Percentiles rank a stretch among this genome's conserved stretches.
phyloP scores from a whole-genome alignment of 2,888 invertebrate species.

The Diaprepes abbreviatus region DNA sequence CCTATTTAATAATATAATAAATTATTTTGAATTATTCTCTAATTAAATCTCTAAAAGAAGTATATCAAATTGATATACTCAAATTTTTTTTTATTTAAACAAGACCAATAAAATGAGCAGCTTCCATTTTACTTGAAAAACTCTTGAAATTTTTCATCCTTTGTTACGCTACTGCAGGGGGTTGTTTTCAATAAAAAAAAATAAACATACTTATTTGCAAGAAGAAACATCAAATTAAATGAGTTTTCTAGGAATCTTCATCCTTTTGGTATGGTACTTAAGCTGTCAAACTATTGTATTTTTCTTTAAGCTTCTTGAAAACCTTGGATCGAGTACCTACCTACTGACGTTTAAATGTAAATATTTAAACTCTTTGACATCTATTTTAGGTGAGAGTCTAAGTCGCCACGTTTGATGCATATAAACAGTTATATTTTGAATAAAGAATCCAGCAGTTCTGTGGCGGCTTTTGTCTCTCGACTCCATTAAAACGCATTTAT shows the following conservation, averaged over 20 bases:
- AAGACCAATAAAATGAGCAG: too few relatives aligned
- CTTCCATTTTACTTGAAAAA: too few relatives aligned
- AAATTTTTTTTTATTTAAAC: too few relatives aligned
- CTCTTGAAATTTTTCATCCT: too few relatives aligned
- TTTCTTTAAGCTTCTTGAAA: constrained; percentile 18
- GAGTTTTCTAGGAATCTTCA: constrained; percentile 24
- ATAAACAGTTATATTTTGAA: constrained; percentile 22
- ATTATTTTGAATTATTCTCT: too few relatives aligned
- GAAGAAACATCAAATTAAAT: constrained; percentile 1
- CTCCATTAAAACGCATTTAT: not conserved
- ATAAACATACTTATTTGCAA: not conserved
- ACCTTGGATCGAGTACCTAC: constrained; percentile 21
- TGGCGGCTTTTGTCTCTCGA: constrained; percentile 31
- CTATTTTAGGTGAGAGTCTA: constrained; percentile 1
- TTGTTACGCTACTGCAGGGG: not conserved
- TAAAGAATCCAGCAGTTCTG: constrained; percentile 13
- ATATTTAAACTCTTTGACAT: constrained; percentile 31
- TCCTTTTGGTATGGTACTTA: constrained; percentile 14
- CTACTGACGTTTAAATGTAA: constrained; percentile 30
- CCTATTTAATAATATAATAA: too few relatives aligned
- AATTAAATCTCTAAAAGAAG: too few relatives aligned
- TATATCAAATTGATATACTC: too few relatives aligned
- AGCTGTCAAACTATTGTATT: constrained; percentile 31
- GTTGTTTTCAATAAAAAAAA: not conserved
- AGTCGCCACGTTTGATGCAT: constrained; percentile 23